Percentiles rank a stretch among this genome's conserved stretches.
phyloP scores from a whole-genome alignment of 2,888 invertebrate species.

The Muscina levida region DNA sequence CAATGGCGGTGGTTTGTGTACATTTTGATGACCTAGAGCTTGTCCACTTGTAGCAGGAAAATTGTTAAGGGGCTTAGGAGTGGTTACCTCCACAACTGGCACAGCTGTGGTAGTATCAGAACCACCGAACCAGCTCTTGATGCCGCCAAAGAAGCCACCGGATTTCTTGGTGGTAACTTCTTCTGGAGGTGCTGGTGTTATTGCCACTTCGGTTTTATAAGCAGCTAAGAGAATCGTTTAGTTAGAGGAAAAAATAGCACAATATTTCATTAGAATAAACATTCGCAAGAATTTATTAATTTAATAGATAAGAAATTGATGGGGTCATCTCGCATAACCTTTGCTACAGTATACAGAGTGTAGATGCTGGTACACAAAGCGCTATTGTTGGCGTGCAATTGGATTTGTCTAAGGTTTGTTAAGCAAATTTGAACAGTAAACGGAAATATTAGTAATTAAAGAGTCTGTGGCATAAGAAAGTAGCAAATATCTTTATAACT shows the following conservation, averaged over 20 bases:
- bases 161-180: slow-evolving; percentile 74
- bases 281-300: slow-evolving; percentile 22
- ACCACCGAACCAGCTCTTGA: slow-evolving; percentile 74
- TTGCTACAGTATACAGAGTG: neutral
- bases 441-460: too few relatives aligned
- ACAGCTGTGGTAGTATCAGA: slow-evolving; percentile 67
- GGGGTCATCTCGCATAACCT: slow-evolving; percentile 32
- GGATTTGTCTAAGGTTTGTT: too few relatives aligned
- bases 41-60: neutral
- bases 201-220: slow-evolving; percentile 74
- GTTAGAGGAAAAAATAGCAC: neutral
- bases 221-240: slow-evolving; percentile 65
- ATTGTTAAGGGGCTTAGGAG: slow-evolving; percentile 46
- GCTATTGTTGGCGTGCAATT: too few relatives aligned
- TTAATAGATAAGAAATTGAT: slow-evolving; percentile 49
- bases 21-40: slow-evolving; percentile 14
- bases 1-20: slow-evolving; percentile 72
- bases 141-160: slow-evolving; percentile 75
- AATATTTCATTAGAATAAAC: slow-evolving; percentile 2
- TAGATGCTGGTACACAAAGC: too few relatives aligned
- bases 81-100: slow-evolving; percentile 60
- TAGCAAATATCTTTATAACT: too few relatives aligned
- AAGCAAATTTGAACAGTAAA: too few relatives aligned
- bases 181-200: slow-evolving; percentile 73
- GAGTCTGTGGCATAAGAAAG: too few relatives aligned